Evolutionary conservation across 2,113 vertebrate species (phyloP).

Genomic region (Lepus timidus): DNA sequence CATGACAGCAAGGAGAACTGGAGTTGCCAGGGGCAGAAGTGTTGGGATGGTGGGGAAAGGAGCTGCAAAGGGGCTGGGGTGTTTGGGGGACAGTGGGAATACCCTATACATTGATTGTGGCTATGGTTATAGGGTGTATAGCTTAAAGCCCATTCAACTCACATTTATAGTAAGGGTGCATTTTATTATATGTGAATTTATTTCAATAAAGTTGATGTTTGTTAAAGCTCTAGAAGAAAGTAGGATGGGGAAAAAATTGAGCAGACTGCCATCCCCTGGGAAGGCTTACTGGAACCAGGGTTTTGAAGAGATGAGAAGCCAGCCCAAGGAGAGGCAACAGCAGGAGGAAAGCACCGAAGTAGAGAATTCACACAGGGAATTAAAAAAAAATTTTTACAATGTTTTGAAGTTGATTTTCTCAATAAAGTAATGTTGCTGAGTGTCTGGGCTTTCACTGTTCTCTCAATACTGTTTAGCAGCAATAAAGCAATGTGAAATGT

Average conservation of each 20-base stretch:
- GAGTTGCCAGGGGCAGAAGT: background rate
- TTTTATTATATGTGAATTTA: conserved; percentile 37
- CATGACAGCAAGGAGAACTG: background rate
- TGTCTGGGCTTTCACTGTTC: conserved; percentile 39
- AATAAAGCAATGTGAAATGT: background rate
- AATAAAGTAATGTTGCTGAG: background rate
- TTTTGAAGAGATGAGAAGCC: background rate
- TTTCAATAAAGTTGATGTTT: background rate
- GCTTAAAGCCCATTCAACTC: background rate
- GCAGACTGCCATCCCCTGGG: background rate
- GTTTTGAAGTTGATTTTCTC: background rate
- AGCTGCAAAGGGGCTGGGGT: background rate
- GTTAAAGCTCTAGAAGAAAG: background rate
- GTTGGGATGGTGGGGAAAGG: background rate
- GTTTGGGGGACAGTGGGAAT: background rate
- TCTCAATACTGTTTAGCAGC: conserved; percentile 13
- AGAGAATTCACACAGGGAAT: background rate
- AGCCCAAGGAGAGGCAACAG: background rate
- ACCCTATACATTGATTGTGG: background rate
- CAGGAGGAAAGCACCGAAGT: background rate
- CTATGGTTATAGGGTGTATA: background rate
- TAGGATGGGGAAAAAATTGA: background rate
- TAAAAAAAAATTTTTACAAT: background rate
- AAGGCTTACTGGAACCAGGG: background rate
- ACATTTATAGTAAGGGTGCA: background rate